Evolutionary conservation across 2,888 invertebrate genomes (phyloP), one percentile per base, ranked within the genome.

Genomic region (Dasysyrphus tricinctus): DNA sequence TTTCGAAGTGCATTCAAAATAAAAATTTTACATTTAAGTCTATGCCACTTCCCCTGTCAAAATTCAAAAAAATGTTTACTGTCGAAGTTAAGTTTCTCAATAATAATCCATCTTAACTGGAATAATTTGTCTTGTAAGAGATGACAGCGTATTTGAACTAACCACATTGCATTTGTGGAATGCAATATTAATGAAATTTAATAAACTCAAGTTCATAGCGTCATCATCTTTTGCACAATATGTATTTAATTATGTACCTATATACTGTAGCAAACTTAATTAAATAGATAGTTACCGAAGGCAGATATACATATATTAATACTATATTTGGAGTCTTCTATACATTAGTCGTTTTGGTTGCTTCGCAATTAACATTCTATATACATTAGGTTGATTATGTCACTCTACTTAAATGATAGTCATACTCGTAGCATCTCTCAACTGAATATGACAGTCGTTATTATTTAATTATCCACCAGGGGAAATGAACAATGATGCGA

Each of bases 381-480:
- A 57, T 61, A 24, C 24, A 24, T 24, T 24, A 24, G 24, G 73
- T 54, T 74, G 77, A 77, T 81, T 85, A 81, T 81, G 77, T 85
- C 77, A 85, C 78, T 63, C 47, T 14, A 77, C 69, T 80, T 59
- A 42, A 42, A 73, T 73, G 67, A 74, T 42, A 57, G 70, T 72
- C 74, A 59, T 54, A 37, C 72, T 37, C 47, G 12, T 14, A 44
- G 0, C 2, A 14, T 37, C 19, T 54, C 72, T 61, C 34, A 56
- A 80, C 69, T 73, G 76, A 72, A 65, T 73, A 77, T 56, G 80
- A 42, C 56, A 63, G 63, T 47, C 34, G 77, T 70, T 67, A 74
- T 80, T 77, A 77, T 76, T 81, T 81, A 85, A 85, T 85, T 85
- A 65, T 74, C 61, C 47, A 37, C 61, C 49, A 24, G 59, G 77